Percentiles rank a stretch among this genome's conserved stretches.
Evolutionary conservation across 1,140 invertebrate genomes (phyloP).

Genomic region (Zaprionus capensis): DNA sequence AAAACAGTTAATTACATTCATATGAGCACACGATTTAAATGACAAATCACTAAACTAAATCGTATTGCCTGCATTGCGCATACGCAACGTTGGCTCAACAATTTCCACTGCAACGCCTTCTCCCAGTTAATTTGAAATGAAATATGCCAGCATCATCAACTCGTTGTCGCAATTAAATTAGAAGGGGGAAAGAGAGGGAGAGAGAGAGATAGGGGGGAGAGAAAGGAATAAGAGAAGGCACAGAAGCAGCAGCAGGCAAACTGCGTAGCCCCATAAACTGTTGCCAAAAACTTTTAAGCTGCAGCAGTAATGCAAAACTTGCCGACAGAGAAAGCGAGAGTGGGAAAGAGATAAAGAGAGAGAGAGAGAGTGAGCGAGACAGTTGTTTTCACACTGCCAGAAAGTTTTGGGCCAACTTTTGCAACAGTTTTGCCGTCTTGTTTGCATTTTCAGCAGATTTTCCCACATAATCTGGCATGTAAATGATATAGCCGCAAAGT

Average conservation of each 20-base stretch:
- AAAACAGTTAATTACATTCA: too few species aligned
- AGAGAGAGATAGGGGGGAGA: not conserved
- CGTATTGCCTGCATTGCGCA: conserved; percentile 16
- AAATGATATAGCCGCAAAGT: conserved; percentile 70
- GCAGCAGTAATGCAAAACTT: conserved; percentile 60
- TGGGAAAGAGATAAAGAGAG: not conserved
- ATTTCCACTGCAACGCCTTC: conserved; percentile 66
- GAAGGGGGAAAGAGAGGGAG: not conserved
- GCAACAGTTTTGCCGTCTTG: conserved; percentile 53
- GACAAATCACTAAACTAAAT: too few species aligned
- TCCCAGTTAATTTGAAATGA: conserved; percentile 67
- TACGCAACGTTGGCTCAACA: conserved; percentile 43
- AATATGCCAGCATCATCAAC: conserved; percentile 58
- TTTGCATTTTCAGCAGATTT: conserved; percentile 50
- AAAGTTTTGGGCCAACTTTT: conserved; percentile 55
- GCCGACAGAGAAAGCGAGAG: not conserved
- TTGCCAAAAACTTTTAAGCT: conserved; percentile 80
- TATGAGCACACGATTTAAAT: too few species aligned
- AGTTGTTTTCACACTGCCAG: conserved; percentile 60
- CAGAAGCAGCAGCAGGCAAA: conserved; percentile 14
- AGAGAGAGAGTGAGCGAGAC: not conserved
- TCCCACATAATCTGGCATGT: conserved; percentile 60
- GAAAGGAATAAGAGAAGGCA: not conserved
- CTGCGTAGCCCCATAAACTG: conserved; percentile 48
- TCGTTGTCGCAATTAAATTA: conserved; percentile 69